Evolutionary conservation across 2,113 vertebrate genomes (phyloP).

Genomic region (Mohoua ochrocephala): DNA sequence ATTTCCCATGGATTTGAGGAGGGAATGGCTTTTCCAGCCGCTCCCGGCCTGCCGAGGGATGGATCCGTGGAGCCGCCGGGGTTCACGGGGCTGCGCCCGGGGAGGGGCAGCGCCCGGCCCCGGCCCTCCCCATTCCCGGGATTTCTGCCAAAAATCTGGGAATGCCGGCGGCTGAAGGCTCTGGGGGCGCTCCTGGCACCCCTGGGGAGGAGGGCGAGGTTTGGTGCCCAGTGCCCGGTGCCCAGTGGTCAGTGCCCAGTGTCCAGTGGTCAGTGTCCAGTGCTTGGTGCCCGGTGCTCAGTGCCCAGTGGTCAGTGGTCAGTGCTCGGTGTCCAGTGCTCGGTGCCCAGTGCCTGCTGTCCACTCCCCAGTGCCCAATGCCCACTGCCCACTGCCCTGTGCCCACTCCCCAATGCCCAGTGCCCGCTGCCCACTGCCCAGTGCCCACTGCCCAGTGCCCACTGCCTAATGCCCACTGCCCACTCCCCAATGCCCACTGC

Average conservation of each 20-base stretch:
- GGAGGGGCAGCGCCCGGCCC: no score
- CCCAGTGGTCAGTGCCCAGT: accelerated
- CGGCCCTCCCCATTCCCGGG: no score
- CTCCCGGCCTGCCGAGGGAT: no score
- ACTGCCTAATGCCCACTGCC: accelerated
- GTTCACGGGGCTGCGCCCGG: no score
- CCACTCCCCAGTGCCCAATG: not conserved
- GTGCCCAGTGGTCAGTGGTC: accelerated
- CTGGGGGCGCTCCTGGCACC: no score
- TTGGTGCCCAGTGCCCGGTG: not conserved
- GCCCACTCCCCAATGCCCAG: accelerated
- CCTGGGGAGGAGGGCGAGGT: no score
- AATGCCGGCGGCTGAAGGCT: no score
- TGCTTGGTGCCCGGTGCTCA: accelerated
- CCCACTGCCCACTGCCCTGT: accelerated
- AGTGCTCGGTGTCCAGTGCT: accelerated
- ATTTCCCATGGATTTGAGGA: no score
- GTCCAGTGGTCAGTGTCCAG: accelerated
- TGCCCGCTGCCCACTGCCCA: not conserved
- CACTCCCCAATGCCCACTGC: not conserved
- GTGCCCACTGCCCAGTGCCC: accelerated
- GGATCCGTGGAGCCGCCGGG: no score
- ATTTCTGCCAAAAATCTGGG: no score
- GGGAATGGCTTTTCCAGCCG: no score
- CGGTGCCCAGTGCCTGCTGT: not conserved